Evolutionary conservation across 2,797 vertebrate genomes (phyloP).

Genomic region (Acomys russatus): DNA sequence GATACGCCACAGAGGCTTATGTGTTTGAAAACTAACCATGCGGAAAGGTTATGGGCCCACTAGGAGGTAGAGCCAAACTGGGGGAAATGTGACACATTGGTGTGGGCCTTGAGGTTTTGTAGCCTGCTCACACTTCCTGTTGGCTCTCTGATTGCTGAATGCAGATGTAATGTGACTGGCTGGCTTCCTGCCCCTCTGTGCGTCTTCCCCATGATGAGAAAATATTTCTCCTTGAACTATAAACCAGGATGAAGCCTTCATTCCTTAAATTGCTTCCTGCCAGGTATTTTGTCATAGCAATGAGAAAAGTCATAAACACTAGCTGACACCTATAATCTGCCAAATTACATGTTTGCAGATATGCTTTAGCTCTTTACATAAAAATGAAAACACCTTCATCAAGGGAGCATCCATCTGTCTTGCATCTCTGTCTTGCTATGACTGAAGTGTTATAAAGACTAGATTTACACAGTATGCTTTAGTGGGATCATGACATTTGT

Average conservation of each 20-base stretch:
- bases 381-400: not conserved
- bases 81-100: not conserved
- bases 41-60: not conserved
- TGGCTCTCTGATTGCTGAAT: not conserved
- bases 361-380: not conserved
- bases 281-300: not conserved
- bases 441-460: not conserved
- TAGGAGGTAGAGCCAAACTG: not conserved
- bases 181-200: not conserved
- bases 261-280: not conserved
- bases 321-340: not conserved
- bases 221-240: not conserved
- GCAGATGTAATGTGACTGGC: not conserved
- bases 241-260: not conserved
- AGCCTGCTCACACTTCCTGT: not conserved
- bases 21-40: not conserved
- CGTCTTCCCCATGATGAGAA: not conserved
- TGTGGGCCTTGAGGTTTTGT: not conserved
- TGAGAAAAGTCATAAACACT: not conserved
- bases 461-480: not conserved
- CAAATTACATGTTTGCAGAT: not conserved
- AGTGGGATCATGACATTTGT: not conserved
- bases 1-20: not conserved
- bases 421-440: not conserved
- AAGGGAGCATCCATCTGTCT: not conserved